These are phyloP conservation scores for Alauda arvensis DNA, from an alignment of 2,797 vertebrate genomes.

Conservation along the genomic window DNA sequence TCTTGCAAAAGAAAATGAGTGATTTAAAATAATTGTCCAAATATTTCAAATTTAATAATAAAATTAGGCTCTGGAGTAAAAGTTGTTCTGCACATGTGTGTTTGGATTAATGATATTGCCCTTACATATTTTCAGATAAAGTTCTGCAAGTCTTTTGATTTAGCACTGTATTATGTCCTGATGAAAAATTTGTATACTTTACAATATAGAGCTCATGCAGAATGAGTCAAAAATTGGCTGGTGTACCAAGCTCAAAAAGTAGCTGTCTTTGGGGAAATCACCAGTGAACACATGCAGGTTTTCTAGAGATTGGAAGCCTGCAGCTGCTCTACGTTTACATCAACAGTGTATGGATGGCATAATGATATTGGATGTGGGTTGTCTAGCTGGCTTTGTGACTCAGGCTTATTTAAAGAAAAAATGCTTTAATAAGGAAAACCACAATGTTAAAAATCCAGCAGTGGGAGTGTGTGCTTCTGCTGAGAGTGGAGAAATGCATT, in stretches of 20 bases:
- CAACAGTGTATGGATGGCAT: background rate
- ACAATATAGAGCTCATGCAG: background rate
- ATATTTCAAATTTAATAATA: background rate
- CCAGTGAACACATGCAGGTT: background rate
- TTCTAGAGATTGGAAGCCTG: background rate
- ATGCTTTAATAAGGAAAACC: background rate
- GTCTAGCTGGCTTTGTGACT: background rate
- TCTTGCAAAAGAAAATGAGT: background rate
- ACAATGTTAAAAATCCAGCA: background rate
- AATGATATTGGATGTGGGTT: background rate
- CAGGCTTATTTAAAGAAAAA: background rate
- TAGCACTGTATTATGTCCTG: background rate
- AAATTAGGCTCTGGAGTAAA: background rate
- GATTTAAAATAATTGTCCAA: background rate
- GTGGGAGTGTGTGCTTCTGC: background rate
- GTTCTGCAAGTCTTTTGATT: background rate
- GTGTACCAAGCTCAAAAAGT: background rate
- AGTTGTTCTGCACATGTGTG: background rate
- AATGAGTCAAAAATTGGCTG: background rate
- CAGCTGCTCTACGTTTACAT: background rate
- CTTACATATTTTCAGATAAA: background rate
- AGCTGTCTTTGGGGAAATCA: background rate
- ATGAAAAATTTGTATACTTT: background rate
- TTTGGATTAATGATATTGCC: background rate
- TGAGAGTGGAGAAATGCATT: background rate